Evolutionary conservation across 2,888 invertebrate species (phyloP), one percentile per base, ranked within the genome.

Genomic region (Drosophila mulleri): DNA sequence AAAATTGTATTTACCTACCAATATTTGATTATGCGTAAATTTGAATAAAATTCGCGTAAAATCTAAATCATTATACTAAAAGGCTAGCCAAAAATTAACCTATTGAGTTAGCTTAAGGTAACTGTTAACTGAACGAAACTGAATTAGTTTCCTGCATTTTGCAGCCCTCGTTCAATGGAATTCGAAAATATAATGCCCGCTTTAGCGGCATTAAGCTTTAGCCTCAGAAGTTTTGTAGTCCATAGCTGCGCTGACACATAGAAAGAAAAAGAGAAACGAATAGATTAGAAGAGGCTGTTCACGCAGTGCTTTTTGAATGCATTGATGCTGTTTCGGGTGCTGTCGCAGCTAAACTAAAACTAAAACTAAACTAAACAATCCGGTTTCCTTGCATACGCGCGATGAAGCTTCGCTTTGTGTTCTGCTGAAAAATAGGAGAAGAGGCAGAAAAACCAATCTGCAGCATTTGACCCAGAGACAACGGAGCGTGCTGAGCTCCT

Each of bases 381-480:
- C 77, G 80, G 77, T 77, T 77, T 77, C 80, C 80, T 70, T 75
- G 65, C 65, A 66, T 66, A 57, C 39, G 16, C 14, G 16, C 29
- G 39, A n/a, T 32, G 48, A 29, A n/a, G 39, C 29, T 48, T 12
- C 16, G 75, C 71, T 71, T 79, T 75, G 79, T 76, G 73, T 50
- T 50, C 79, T 78, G 78, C 37, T 53, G 26, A 11, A 41, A 54
- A 12, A 53, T 16, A 11, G 23, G 20, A 39, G 53, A 39, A 23
- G 53, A 39, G n/a, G 53, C 12, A 53, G 53, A 37, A 53, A 65
- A 45, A 42, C 56, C 53, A 53, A 75, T 66, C 71, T 58, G 52
- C 59, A 63, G 63, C 71, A 70, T 79, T 77, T 79, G 80, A 79
- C 76, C 80, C 76, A 77, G 67, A 75, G 80, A 71, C 56, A 71